Conservation (phyloP, 2,113 vertebrate species). For the Romanogobio albipinnatus region DNA sequence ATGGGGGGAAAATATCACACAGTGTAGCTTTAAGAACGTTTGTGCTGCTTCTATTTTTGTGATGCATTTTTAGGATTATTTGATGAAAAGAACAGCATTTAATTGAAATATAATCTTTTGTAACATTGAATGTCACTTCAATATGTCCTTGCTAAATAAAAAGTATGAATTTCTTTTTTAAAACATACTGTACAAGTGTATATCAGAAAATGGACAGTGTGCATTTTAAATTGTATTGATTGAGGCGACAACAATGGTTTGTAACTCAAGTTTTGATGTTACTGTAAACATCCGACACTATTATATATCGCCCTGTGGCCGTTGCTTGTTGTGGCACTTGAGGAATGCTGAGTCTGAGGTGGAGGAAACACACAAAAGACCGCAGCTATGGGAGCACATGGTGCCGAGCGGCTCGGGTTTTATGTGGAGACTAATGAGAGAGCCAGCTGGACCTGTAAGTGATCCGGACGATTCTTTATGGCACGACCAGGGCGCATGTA, state of each 20-base stretch:
- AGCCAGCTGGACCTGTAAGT: constrained; percentile 66
- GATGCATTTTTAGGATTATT: too few relatives aligned
- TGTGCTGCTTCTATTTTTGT: neutral
- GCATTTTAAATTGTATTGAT: neutral
- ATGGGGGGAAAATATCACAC: too few relatives aligned
- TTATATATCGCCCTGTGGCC: neutral
- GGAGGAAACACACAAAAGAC: constrained; percentile 41
- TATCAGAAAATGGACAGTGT: neutral
- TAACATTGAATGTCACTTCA: neutral
- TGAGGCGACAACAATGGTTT: neutral
- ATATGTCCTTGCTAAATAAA: neutral
- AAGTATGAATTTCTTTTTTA: too few relatives aligned
- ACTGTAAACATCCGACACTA: neutral
- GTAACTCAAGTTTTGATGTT: neutral
- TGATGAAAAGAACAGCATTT: neutral
- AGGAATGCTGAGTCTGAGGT: neutral
- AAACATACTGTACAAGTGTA: neutral
- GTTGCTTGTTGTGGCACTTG: neutral
- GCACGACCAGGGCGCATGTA: constrained; percentile 8
- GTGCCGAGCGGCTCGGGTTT: constrained; percentile 62
- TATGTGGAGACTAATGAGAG: constrained; percentile 65
- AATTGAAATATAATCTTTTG: neutral
- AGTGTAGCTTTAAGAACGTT: too few relatives aligned
- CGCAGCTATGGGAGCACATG: constrained; percentile 58
- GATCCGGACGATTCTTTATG: constrained; percentile 56